Base-by-base conservation (phyloP, 2,888 invertebrate genomes). In the Gymnoscelis rufifasciata region DNA sequence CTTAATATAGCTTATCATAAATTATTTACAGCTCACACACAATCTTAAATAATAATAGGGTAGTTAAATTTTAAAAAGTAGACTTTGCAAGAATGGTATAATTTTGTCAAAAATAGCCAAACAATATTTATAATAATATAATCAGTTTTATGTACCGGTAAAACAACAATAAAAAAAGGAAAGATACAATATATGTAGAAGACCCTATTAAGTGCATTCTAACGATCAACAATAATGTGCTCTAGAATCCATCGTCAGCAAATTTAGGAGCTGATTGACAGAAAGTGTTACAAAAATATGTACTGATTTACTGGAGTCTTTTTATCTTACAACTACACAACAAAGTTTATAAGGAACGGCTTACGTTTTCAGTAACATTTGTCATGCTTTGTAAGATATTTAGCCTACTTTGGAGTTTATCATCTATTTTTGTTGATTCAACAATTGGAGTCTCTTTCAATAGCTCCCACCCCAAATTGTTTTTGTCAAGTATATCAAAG, bases 401-500 rank as follows among this genome's bases (percentile, higher is more conserved):
- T 66, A 82, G 39, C 63, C 71, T 78, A 60, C 76, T 78, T 55
- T 82, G 75, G 60, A 80, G 56, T 66, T 81, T 84, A 56, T 83
- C 82, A 39, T 83, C 84, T 55, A 80, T 59, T 68, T 80, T 84
- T 5, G 68, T 51, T 38, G 66, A 55, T 54, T 81, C 82, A 19
- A 62, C 56, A 33, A 77, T 73, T n/a, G 83, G 65, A 15, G 73
- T 90, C 73, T 91, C 91, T 65, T 90, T 90, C 10, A 92, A 71
- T 61, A 92, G 78, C 41, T 90, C 90, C 91, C 91, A 92, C 27
- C 45, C 50, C 33, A 91, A 70, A 47, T 88, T 88, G 52, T 91
- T 90, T 63, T 90, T 90, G 59, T 91, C 90, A 42, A 91, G 66
- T 45, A 91, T 84, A 53, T 91, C 87, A 55, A 89, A 90, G 38